Evolutionary conservation across 1,140 invertebrate genomes (phyloP), one percentile per base, ranked within the genome.

Genomic region (Megalonaias nervosa): DNA sequence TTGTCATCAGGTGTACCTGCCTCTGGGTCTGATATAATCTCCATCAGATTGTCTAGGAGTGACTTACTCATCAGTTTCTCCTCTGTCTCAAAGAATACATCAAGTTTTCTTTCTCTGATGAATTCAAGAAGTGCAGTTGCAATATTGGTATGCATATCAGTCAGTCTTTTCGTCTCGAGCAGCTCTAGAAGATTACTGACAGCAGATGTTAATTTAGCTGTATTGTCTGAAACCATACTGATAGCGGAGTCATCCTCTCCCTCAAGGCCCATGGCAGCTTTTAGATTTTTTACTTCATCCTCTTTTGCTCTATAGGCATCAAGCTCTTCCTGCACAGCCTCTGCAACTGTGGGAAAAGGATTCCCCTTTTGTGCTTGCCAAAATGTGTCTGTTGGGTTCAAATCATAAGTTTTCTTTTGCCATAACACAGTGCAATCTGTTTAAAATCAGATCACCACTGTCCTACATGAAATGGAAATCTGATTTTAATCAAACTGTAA

Each of bases 111-210:
- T 1, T 94, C 86, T 78, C 93, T 99, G 38, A 99, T 99, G 66
- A 94, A 94, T 90, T 98, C 97, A 48, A 99, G 92, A 79, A 99
- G 95, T 21, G 95, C 94, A 82, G 98, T 99, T 14, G 98, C 98
- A 83, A 99, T 95, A 77, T 97, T 98, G 16, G 97, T 99, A 89
- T 99, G 99, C 95, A 99, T 97, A 89, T 99, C 98, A 84, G 99
- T 98, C 13, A 99, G 92, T 67, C 97, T 92, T 90, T 99, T 99
- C 92, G 97, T 98, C 91, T 99, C 98, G 85, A 99, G 93, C 6
- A 99, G 92, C 89, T 99, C 97, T 19, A 98, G 98, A 80, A 99
- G 92, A 11, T 96, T 98, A 90, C 92, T 97, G 3, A 99, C 96
- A 65, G 98, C 98, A 80, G 94, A 97, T 11, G 97, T 99, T 19